Conservation (phyloP, 1,140 invertebrate genomes). For the Drosophila funebris region DNA sequence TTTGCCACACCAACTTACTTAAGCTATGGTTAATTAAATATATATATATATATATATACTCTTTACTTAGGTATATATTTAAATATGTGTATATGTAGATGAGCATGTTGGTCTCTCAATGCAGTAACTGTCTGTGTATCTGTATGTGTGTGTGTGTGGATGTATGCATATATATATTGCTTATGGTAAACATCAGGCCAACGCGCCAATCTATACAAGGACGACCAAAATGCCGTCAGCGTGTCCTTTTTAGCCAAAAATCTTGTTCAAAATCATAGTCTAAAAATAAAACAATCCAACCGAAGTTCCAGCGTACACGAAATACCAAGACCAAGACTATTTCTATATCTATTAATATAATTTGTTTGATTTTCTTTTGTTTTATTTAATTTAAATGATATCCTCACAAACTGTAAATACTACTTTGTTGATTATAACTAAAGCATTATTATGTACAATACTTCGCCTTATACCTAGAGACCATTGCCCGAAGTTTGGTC, state of each 20-base stretch:
- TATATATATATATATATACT: too few species aligned
- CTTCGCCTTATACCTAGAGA: conserved; percentile 22
- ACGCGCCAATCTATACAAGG: conserved; percentile 71
- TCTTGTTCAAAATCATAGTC: not conserved
- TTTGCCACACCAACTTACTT: conserved; percentile 74
- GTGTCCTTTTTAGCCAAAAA: conserved; percentile 41
- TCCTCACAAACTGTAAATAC: conserved; percentile 1
- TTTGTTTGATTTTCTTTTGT: not conserved
- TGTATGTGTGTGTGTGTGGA: conserved; percentile 16
- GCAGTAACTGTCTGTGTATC: conserved; percentile 42
- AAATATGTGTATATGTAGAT: conserved; percentile 23
- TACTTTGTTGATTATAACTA: conserved; percentile 17
- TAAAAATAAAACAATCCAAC: conserved; percentile 11
- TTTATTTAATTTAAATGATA: not conserved
- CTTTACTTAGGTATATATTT: conserved; percentile 36
- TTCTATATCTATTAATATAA: not conserved
- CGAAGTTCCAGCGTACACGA: conserved; percentile 10
- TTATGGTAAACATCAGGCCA: conserved; percentile 77
- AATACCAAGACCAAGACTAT: not conserved
- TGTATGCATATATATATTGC: conserved; percentile 63
- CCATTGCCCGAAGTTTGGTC: not conserved
- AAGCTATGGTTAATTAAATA: conserved; percentile 53
- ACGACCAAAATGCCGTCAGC: conserved; percentile 38
- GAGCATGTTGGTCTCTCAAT: conserved; percentile 51
- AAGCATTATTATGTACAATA: conserved; percentile 38